These are phyloP conservation scores for Drosophila demipolita DNA, from an alignment of 2,888 invertebrate genomes.

Conservation along the genomic window DNA sequence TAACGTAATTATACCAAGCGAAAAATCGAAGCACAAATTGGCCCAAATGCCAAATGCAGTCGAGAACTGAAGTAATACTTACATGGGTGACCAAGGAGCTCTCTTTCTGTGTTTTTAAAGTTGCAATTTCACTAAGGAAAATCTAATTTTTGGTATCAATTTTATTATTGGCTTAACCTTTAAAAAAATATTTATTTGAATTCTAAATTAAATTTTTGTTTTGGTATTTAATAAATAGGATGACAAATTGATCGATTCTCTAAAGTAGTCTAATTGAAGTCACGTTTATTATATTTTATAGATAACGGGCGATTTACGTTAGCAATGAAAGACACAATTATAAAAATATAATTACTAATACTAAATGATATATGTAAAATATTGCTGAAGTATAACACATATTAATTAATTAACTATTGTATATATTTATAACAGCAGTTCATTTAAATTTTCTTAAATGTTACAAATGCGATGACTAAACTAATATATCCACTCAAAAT, in stretches of 20 bases:
- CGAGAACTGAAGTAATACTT: constrained; percentile 3
- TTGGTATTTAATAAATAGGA: not conserved
- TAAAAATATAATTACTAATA: too few relatives aligned
- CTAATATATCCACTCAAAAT: not conserved
- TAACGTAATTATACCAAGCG: constrained; percentile 71
- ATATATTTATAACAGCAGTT: too few relatives aligned
- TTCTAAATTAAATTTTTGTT: not conserved
- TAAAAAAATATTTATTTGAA: too few relatives aligned
- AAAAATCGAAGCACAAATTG: constrained; percentile 74
- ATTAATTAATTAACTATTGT: too few relatives aligned
- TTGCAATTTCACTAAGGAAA: not conserved
- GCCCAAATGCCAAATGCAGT: constrained; percentile 60
- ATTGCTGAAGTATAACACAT: not conserved
- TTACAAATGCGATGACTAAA: not conserved
- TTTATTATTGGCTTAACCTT: too few relatives aligned
- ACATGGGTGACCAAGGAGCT: not conserved
- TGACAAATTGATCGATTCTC: not conserved
- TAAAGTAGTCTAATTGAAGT: not conserved
- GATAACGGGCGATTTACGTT: not conserved
- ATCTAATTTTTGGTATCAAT: not conserved
- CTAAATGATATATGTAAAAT: not conserved
- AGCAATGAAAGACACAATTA: not conserved
- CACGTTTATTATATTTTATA: not conserved
- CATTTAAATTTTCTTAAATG: not conserved
- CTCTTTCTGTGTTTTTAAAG: not conserved